These are phyloP conservation scores for Rana temporaria DNA, from an alignment of 2,113 vertebrate genomes.

Conservation along the genomic window DNA sequence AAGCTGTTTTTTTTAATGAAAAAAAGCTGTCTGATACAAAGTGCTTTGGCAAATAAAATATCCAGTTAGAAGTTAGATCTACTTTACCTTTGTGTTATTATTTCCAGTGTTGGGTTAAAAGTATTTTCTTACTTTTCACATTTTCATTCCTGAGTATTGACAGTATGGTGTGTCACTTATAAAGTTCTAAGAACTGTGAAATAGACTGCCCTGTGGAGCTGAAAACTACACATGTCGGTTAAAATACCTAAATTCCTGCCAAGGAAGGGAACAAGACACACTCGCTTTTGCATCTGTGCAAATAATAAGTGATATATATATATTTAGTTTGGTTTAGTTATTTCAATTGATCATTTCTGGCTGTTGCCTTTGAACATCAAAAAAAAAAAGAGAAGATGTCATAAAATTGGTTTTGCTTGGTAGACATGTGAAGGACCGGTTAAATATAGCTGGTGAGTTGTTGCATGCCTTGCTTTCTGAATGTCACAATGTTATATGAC, in stretches of 20 bases:
- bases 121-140: background rate
- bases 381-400: background rate
- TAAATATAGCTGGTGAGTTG: slow-evolving; percentile 30
- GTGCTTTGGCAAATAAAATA: too few relatives aligned
- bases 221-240: background rate
- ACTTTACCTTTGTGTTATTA: too few relatives aligned
- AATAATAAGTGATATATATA: background rate
- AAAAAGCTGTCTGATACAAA: too few relatives aligned
- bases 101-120: too few relatives aligned
- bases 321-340: background rate
- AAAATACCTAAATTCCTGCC: background rate
- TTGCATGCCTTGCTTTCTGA: slow-evolving; percentile 11
- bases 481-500: slow-evolving; percentile 20
- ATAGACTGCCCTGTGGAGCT: background rate
- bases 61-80: too few relatives aligned
- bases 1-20: too few relatives aligned
- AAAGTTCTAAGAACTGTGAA: background rate
- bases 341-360: background rate
- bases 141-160: background rate
- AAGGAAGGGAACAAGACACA: background rate
- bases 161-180: background rate
- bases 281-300: background rate
- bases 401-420: background rate
- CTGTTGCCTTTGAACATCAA: background rate
- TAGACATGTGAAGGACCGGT: slow-evolving; percentile 17